Evolutionary conservation across 2,113 vertebrate species (phyloP).

Genomic region (Dolichotis patagonum): DNA sequence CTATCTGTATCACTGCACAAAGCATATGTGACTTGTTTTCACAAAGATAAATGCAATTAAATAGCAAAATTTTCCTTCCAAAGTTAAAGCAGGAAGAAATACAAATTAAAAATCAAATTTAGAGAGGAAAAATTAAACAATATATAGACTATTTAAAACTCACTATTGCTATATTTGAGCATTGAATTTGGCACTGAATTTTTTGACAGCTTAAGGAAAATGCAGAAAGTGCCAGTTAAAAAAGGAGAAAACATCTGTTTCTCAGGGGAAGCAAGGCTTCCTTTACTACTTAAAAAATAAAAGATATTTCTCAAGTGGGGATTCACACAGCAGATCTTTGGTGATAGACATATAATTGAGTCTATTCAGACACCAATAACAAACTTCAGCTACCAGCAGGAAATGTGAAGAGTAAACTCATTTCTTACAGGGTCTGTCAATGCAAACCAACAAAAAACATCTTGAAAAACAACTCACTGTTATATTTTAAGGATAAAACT

Average conservation of each 20-base stretch:
- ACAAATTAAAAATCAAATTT: slow-evolving; percentile 19
- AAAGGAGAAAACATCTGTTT: slow-evolving; percentile 67
- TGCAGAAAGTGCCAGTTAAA: slow-evolving; percentile 14
- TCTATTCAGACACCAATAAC: not conserved
- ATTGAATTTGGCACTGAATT: slow-evolving; percentile 55
- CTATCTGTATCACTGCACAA: not conserved
- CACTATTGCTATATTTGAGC: slow-evolving; percentile 44
- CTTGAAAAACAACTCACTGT: not conserved
- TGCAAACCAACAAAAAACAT: not conserved
- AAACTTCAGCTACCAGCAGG: not conserved
- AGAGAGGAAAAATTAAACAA: not conserved
- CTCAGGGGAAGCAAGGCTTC: slow-evolving; percentile 43
- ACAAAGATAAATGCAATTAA: not conserved
- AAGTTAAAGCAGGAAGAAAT: not conserved
- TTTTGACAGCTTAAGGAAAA: slow-evolving; percentile 62
- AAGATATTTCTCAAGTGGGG: slow-evolving; percentile 36
- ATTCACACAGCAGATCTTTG: not conserved
- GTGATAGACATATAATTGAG: not conserved
- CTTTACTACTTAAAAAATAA: slow-evolving; percentile 27
- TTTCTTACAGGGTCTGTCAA: not conserved
- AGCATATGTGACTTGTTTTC: not conserved
- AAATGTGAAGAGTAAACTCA: not conserved
- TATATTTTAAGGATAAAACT: slow-evolving; percentile 35
- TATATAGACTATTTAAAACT: slow-evolving; percentile 18
- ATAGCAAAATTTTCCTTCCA: slow-evolving; percentile 21